Conservation (phyloP, 2,113 vertebrate genomes). For the Anarhynchus alexandrinus region DNA sequence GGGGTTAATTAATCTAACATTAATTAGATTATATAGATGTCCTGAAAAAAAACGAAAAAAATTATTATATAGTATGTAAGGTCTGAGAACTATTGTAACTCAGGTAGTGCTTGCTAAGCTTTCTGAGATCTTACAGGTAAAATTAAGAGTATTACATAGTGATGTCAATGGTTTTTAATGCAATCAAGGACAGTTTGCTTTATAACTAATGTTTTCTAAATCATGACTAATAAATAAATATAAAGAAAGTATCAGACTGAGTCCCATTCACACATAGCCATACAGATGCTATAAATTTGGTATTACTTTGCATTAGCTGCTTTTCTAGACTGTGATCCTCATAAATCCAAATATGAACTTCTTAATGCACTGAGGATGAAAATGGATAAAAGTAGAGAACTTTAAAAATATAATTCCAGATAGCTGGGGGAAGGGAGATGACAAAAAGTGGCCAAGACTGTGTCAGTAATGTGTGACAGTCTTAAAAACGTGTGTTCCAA, state of each 20-base stretch:
- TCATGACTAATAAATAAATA: neutral
- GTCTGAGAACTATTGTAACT: neutral
- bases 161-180: neutral
- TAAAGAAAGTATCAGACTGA: neutral
- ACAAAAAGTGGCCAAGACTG: neutral
- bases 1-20: no score
- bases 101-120: neutral
- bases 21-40: neutral
- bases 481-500: neutral
- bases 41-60: neutral
- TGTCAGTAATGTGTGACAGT: neutral
- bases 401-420: neutral
- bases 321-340: neutral
- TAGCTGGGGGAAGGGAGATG: neutral
- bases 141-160: neutral
- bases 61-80: neutral
- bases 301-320: neutral
- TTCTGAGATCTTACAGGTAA: neutral
- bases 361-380: neutral
- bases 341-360: neutral
- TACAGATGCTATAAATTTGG: neutral
- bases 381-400: neutral
- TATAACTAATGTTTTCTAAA: neutral
- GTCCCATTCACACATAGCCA: neutral
- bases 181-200: neutral